Conservation (phyloP, 2,113 vertebrate genomes). For the Ellobius talpinus region DNA sequence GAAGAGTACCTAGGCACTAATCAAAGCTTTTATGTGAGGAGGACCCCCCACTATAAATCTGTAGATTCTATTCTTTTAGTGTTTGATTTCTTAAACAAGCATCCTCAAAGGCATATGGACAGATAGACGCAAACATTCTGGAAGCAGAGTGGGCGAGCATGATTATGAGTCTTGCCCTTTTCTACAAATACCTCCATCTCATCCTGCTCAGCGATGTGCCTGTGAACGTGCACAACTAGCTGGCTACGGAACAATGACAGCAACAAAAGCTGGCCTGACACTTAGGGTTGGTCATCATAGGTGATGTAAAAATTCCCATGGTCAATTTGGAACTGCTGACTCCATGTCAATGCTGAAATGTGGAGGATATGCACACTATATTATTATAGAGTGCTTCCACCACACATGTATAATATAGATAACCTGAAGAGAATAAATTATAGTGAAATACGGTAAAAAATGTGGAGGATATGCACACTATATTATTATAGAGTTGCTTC, state of each 20-base stretch:
- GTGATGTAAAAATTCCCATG: background rate
- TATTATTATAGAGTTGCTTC: background rate
- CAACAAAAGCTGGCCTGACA: background rate
- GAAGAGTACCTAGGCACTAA: background rate
- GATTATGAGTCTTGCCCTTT: background rate
- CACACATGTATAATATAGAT: background rate
- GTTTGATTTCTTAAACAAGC: slow-evolving; percentile 15
- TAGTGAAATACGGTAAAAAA: background rate
- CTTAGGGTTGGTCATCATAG: background rate
- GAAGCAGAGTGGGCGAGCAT: background rate
- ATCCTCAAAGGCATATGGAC: background rate
- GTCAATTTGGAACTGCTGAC: background rate
- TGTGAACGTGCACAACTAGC: background rate
- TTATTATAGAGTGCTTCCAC: background rate
- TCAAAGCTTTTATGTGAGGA: background rate
- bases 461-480: background rate
- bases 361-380: background rate
- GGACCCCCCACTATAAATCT: background rate
- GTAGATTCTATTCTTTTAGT: background rate
- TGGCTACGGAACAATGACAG: background rate
- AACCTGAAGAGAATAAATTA: background rate
- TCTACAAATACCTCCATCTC: background rate
- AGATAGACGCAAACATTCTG: background rate
- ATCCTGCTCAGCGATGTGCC: background rate
- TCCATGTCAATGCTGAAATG: background rate